phyloP scores from a whole-genome alignment of 1,140 invertebrate species.

The Calephelis nemesis region DNA sequence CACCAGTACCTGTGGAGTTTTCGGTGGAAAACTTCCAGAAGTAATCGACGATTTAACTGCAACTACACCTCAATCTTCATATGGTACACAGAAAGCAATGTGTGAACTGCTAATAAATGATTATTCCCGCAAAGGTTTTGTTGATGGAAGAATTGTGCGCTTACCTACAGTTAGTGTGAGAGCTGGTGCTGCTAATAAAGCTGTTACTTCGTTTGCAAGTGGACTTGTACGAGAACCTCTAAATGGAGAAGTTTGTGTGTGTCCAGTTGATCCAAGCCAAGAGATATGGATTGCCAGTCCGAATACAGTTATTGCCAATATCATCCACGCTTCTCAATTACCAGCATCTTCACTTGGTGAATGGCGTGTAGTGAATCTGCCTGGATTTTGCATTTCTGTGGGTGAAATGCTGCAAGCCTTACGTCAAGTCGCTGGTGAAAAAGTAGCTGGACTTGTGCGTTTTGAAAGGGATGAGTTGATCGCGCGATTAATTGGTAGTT shows the following conservation, averaged over 20 bases:
- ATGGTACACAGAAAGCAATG: conserved; percentile 61
- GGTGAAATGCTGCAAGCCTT: conserved; percentile 47
- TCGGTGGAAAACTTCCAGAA: conserved; percentile 53
- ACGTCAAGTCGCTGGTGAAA: conserved; percentile 40
- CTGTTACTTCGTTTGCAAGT: conserved; percentile 62
- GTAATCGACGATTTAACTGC: conserved; percentile 46
- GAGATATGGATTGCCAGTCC: conserved; percentile 58
- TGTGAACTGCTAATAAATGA: conserved; percentile 60
- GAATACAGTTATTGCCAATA: conserved; percentile 41
- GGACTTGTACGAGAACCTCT: conserved; percentile 63
- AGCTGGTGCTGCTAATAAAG: conserved; percentile 50
- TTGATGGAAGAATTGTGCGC: conserved; percentile 49
- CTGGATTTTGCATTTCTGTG: conserved; percentile 49
- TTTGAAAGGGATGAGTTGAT: conserved; percentile 43
- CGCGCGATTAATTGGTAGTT: conserved; percentile 43
- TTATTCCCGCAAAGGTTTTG: conserved; percentile 52
- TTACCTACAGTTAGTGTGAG: conserved; percentile 61
- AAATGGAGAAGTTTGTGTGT: conserved; percentile 37
- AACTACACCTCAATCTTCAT: conserved; percentile 56
- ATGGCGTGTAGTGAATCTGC: conserved; percentile 52
- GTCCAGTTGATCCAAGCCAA: conserved; percentile 45
- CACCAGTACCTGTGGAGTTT: conserved; percentile 55
- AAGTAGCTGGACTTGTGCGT: conserved; percentile 39
- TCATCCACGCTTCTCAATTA: conserved; percentile 46
- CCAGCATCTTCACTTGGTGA: conserved; percentile 29